Evolutionary conservation across 2,888 invertebrate species (phyloP), one percentile per base, ranked within the genome.

Genomic region (Oscheius sp.): DNA sequence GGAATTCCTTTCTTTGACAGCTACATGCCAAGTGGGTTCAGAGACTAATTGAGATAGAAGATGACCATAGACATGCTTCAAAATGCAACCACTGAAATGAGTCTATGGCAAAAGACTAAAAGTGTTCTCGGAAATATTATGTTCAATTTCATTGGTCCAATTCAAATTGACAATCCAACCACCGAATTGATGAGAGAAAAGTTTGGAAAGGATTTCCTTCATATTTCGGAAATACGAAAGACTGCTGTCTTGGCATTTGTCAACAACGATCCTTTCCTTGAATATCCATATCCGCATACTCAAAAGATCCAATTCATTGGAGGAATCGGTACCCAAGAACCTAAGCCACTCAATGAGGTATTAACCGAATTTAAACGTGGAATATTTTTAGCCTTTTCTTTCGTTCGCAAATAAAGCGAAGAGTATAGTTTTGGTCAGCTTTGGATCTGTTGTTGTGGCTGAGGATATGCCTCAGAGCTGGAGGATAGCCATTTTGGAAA

Each of bases 271-370:
- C 50, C 61, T 10, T 27, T 69, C 3, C 12, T 69, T 2, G 69
- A 69, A 29, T 69, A 48, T 33, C 69, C 61, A 6, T 39, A 33
- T 17, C 63, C 63, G 0, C n/a, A 23, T 4, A 69, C 48, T 3
- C 37, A 63, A 17, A 69, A 69, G 23, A n/a, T 69, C 12, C 58
- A 58, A 34, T 61, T 46, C 42, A 58, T 69, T 29, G 69, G 69
- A n/a, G 69, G 69, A 50, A 17, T 69, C 17, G 69, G 61, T 3
- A 61, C 69, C 5, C 17, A 17, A 17, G 23, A 17, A n/a, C 5
- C 39, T 15, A 52, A 53, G n/a, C 37, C 39, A 15, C 27, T 65
- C n/a, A 27, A 31, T 6, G 53, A 65, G 52, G 64, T 64, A n/a
- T 10, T 48, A 12, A 17, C 17, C 10, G 17, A 48, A 17, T 5